Evolutionary conservation across 2,797 vertebrate species (phyloP).

Genomic region (Pteropus rufus): DNA sequence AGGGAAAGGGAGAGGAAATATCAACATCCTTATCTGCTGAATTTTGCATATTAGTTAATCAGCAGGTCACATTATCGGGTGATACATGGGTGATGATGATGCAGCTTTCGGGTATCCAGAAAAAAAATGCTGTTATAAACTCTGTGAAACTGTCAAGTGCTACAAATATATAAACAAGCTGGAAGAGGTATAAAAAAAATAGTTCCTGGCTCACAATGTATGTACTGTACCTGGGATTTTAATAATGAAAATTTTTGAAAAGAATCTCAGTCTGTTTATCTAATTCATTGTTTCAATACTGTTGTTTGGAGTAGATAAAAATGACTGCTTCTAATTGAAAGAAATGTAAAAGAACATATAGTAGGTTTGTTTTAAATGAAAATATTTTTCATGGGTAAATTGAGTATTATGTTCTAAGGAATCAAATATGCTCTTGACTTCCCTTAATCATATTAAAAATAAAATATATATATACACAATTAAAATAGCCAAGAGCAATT

Average conservation of each 20-base stretch:
- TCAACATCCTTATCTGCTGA: not conserved
- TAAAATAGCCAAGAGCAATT: not conserved
- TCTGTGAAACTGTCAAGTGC: not conserved
- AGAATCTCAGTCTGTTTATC: not conserved
- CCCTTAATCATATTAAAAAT: not conserved
- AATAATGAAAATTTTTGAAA: conserved; percentile 2
- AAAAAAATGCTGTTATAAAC: not conserved
- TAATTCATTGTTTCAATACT: not conserved
- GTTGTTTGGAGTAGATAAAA: conserved; percentile 12
- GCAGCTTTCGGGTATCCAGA: not conserved
- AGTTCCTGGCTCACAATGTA: not conserved
- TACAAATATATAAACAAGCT: not conserved
- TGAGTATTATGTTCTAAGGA: not conserved
- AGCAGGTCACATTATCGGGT: not conserved
- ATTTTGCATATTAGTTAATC: not conserved
- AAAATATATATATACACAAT: not conserved
- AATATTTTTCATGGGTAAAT: conserved; percentile 1
- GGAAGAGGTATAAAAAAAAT: not conserved
- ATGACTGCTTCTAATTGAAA: not conserved
- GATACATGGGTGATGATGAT: not conserved
- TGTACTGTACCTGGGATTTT: not conserved
- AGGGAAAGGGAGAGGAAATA: not conserved
- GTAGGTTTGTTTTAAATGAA: not conserved
- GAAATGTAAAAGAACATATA: not conserved
- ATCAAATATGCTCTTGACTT: not conserved